A percentile compares a stretch with the other conserved stretches of the same genome.
phyloP scores from a whole-genome alignment of 2,797 vertebrate species.

The Gallirallus australis region DNA sequence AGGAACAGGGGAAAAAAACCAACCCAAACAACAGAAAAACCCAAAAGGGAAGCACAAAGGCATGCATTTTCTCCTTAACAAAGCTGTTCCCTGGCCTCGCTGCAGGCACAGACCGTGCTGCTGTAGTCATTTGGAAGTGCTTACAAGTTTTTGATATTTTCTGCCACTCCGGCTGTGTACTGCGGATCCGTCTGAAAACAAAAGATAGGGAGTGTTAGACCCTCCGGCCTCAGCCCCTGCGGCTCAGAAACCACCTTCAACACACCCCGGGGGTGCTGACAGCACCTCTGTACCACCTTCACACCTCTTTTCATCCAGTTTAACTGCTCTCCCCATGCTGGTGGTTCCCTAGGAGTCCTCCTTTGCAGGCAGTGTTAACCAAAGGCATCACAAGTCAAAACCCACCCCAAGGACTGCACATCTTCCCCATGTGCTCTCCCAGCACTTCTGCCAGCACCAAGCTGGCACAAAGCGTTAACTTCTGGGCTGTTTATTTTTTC shows the following conservation, averaged over 20 bases:
- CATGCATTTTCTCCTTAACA: not conserved
- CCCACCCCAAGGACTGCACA: not conserved
- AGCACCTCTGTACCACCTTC: not conserved
- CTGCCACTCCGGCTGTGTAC: constrained; percentile 91
- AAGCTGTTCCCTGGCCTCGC: not conserved
- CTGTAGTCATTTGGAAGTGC: constrained; percentile 59
- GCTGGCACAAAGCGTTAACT: not conserved
- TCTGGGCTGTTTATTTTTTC: not conserved
- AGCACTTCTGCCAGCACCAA: not conserved
- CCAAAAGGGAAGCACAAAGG: not conserved
- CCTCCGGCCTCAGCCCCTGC: not conserved
- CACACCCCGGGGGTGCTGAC: accelerated
- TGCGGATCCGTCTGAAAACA: constrained; percentile 90
- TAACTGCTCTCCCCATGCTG: not conserved
- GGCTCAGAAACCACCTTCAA: not conserved
- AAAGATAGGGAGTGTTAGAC: constrained; percentile 16
- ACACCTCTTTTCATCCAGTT: not conserved
- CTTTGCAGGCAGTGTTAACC: not conserved
- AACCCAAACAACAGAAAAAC: not conserved
- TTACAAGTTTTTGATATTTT: constrained; percentile 96
- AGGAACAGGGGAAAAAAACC: not conserved
- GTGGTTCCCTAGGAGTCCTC: not conserved
- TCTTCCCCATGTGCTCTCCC: not conserved
- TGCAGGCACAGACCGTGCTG: not conserved
- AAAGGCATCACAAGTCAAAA: not conserved